A percentile compares a stretch with the other conserved stretches of the same genome.
Evolutionary conservation across 2,113 vertebrate genomes (phyloP).

Genomic region (Pongo pygmaeus): DNA sequence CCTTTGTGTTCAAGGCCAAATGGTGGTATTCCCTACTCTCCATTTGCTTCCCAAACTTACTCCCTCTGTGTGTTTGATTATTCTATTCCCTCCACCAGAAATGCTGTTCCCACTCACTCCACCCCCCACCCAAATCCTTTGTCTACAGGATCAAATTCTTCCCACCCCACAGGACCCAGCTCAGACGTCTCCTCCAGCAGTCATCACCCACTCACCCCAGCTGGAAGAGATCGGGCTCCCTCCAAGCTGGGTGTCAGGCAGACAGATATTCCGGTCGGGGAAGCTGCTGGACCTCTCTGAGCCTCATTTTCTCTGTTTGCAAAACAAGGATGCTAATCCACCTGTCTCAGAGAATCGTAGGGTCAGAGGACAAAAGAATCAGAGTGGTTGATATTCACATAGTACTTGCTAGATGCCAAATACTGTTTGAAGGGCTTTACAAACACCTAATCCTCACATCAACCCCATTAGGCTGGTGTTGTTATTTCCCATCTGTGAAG

Average conservation of each 20-base stretch:
- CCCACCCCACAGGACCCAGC: background rate
- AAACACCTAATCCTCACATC: background rate
- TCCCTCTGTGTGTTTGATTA: background rate
- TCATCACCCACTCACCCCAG: rapidly evolving
- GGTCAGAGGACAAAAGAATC: background rate
- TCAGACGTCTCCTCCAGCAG: too few species aligned
- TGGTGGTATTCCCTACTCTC: background rate
- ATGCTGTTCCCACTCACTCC: background rate
- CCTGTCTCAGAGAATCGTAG: background rate
- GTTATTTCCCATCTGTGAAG: background rate
- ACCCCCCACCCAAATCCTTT: background rate
- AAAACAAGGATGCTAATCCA: background rate
- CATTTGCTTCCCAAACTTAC: background rate
- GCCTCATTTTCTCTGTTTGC: background rate
- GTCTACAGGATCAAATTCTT: background rate
- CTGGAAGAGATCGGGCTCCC: too few species aligned
- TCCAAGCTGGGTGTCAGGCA: background rate
- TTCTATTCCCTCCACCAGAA: background rate
- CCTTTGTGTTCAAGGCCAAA: background rate
- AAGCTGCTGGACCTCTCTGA: background rate
- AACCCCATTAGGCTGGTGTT: too few species aligned
- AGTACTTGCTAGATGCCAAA: rapidly evolving
- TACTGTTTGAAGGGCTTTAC: background rate
- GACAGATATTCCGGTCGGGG: background rate
- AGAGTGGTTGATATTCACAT: rapidly evolving